These are phyloP conservation scores for Cynaeus angustus DNA, from an alignment of 2,888 invertebrate genomes.

Conservation along the genomic window DNA sequence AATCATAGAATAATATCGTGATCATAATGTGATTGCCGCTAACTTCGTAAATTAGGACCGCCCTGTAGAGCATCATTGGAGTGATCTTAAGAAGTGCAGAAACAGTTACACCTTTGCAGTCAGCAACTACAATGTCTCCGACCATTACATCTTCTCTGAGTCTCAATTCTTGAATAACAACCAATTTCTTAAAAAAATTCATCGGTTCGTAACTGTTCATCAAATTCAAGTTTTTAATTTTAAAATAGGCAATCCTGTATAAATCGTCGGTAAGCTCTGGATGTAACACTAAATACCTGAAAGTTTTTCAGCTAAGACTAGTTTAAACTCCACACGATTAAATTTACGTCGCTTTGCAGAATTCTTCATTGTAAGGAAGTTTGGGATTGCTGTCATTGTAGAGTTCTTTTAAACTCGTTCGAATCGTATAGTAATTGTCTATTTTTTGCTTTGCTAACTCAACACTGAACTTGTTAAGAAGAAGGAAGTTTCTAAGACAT, in stretches of 20 bases:
- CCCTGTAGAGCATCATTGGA: background rate
- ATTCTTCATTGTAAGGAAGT: background rate
- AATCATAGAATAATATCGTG: background rate
- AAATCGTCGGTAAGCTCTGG: background rate
- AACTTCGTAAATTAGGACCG: background rate
- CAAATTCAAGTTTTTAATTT: background rate
- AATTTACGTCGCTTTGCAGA: no score
- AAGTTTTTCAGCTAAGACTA: background rate
- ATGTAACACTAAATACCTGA: background rate
- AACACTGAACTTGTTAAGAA: background rate
- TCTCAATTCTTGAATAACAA: background rate
- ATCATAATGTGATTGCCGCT: background rate
- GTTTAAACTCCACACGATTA: no score
- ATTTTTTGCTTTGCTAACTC: background rate
- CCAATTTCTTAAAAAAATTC: background rate
- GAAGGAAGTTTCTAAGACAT: background rate
- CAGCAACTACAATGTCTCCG: background rate
- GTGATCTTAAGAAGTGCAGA: background rate
- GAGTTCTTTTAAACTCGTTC: background rate
- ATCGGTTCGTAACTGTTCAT: background rate
- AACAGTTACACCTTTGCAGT: background rate
- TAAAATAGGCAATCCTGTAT: background rate
- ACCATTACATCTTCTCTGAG: background rate
- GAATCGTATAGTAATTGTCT: background rate
- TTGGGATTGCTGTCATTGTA: background rate